phyloP scores from a whole-genome alignment of 2,113 vertebrate genomes.

The Nymphicus hollandicus region DNA sequence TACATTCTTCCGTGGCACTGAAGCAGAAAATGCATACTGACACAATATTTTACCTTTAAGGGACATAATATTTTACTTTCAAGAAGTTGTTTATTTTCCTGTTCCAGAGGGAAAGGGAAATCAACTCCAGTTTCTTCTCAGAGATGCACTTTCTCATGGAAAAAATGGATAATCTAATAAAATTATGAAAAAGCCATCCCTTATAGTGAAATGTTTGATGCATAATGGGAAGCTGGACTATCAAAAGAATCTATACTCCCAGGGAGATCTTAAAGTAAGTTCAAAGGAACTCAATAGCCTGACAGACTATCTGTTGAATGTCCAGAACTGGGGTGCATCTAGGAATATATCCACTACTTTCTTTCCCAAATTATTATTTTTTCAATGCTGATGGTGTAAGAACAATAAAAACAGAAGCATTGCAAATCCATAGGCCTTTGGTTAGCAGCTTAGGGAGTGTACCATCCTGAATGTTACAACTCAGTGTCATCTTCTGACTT shows the following conservation, averaged over 20 bases:
- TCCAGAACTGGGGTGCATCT: neutral
- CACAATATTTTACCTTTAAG: neutral
- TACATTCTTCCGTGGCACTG: neutral
- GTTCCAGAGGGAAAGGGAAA: neutral
- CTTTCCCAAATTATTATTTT: neutral
- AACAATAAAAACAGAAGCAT: neutral
- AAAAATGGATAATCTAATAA: neutral
- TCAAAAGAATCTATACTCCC: neutral
- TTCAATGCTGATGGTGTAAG: neutral
- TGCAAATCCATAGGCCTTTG: conserved; percentile 21
- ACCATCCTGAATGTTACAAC: conserved; percentile 11
- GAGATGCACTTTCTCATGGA: neutral
- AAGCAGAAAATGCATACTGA: neutral
- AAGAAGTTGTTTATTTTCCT: neutral
- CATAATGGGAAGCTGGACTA: neutral
- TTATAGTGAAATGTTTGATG: neutral
- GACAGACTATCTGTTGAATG: neutral
- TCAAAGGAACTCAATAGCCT: neutral
- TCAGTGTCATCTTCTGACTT: neutral
- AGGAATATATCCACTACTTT: neutral
- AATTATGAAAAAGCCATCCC: neutral
- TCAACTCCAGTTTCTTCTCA: neutral
- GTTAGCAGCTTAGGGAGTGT: neutral
- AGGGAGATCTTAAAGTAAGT: neutral
- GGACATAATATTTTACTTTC: neutral